A percentile compares a stretch with the other conserved stretches of the same genome.
phyloP scores from a whole-genome alignment of 1,140 invertebrate genomes.

The Zaprionus vittiger region DNA sequence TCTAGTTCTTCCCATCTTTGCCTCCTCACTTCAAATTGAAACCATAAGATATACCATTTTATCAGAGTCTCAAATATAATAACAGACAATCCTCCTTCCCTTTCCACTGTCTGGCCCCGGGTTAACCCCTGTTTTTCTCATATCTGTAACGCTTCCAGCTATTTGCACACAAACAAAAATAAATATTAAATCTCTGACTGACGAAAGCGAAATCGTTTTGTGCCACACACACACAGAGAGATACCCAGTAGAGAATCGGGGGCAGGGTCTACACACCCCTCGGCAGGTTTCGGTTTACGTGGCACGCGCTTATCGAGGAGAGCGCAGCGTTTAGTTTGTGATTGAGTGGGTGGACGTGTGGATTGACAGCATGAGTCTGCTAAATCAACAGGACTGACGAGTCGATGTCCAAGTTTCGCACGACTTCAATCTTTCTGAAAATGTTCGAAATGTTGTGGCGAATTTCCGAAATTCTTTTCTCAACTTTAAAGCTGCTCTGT shows the following conservation, averaged over 20 bases:
- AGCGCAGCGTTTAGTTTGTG: slow-evolving; percentile 75
- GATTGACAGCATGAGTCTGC: slow-evolving; percentile 83
- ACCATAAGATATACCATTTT: slow-evolving; percentile 17
- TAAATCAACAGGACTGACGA: slow-evolving; percentile 66
- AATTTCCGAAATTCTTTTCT: slow-evolving; percentile 4
- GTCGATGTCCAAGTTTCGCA: background rate
- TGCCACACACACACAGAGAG: slow-evolving; percentile 24
- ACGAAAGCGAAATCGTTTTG: slow-evolving; percentile 71
- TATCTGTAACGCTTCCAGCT: slow-evolving; percentile 71
- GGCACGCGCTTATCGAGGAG: slow-evolving; percentile 74
- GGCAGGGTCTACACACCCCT: slow-evolving; percentile 1
- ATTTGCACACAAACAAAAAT: slow-evolving; percentile 83
- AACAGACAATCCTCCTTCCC: slow-evolving; percentile 13
- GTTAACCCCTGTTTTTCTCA: slow-evolving; percentile 8
- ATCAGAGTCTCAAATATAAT: slow-evolving; percentile 36
- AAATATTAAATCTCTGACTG: slow-evolving; percentile 80
- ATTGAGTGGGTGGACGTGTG: slow-evolving; percentile 83
- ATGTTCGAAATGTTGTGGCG: slow-evolving; percentile 21
- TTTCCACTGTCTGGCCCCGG: background rate
- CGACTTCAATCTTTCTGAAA: slow-evolving; percentile 2
- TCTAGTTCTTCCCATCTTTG: background rate
- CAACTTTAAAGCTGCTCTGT: slow-evolving; percentile 56
- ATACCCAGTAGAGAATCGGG: background rate
- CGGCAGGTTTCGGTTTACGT: slow-evolving; percentile 48
- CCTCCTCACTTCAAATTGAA: slow-evolving; percentile 7